A percentile compares a stretch with the other conserved stretches of the same genome.
Conservation (phyloP, 1,140 invertebrate species). For the Lasaia peninsularis region DNA sequence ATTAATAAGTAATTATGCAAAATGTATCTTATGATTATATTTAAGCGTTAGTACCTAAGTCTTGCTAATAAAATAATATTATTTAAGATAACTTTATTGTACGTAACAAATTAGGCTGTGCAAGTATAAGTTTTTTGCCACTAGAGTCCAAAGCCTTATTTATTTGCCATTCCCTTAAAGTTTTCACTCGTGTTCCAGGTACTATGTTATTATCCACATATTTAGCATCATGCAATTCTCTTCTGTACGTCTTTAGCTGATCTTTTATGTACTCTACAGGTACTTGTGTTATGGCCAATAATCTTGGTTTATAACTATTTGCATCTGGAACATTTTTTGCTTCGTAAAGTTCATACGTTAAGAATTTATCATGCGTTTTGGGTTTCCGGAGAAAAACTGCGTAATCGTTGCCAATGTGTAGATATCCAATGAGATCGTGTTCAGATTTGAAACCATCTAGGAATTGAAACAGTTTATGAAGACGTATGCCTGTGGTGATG, state of each 20-base stretch:
- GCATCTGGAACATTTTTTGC: conserved; percentile 37
- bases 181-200: conserved; percentile 52
- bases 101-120: conserved; percentile 31
- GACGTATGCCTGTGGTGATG: conserved; percentile 34
- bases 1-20: too few relatives aligned
- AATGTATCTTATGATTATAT: too few relatives aligned
- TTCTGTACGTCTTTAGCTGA: conserved; percentile 46
- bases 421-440: conserved; percentile 44
- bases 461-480: conserved; percentile 57
- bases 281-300: conserved; percentile 55
- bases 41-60: background rate
- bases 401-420: conserved; percentile 59
- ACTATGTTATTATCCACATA: conserved; percentile 48
- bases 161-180: conserved; percentile 64
- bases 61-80: background rate
- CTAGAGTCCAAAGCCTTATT: conserved; percentile 35
- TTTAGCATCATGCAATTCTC: conserved; percentile 53
- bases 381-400: conserved; percentile 49
- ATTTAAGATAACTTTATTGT: conserved; percentile 17
- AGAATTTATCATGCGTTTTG: conserved; percentile 48
- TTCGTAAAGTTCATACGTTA: conserved; percentile 60
- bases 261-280: conserved; percentile 55
- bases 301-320: conserved; percentile 35
- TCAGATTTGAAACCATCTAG: conserved; percentile 55
- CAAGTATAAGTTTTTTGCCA: background rate